phyloP scores from a whole-genome alignment of 2,797 vertebrate genomes.

The Rhynchotus rufescens region DNA sequence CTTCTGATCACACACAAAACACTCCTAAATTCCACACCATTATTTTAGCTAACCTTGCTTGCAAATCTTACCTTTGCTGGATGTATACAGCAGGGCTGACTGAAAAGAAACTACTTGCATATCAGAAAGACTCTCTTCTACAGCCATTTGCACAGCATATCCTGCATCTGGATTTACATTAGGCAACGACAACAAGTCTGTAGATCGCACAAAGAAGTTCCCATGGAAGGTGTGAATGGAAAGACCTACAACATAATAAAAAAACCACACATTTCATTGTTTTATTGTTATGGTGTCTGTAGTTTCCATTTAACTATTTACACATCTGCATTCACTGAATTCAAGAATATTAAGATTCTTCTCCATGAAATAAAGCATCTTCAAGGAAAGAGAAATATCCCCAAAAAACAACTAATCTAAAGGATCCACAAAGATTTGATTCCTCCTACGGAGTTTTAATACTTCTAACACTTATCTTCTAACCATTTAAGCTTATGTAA shows the following conservation, averaged over 20 bases:
- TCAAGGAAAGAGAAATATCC: neutral
- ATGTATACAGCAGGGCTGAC: constrained; percentile 96
- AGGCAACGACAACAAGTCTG: constrained; percentile 93
- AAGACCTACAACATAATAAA: constrained; percentile 81
- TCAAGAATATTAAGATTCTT: neutral
- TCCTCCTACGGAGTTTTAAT: neutral
- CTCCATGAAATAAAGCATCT: neutral
- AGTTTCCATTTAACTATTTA: neutral
- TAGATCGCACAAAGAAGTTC: constrained; percentile 97
- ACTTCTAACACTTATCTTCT: neutral
- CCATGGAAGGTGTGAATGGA: constrained; percentile 99
- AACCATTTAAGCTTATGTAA: neutral
- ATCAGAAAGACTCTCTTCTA: constrained; percentile 94
- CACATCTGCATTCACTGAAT: neutral
- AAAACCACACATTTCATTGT: neutral
- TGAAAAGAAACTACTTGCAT: constrained; percentile 95
- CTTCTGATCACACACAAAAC: neutral
- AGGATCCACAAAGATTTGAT: neutral
- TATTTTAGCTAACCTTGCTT: neutral
- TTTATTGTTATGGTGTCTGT: neutral
- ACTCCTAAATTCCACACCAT: neutral
- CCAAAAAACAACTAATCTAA: neutral
- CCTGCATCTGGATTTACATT: constrained; percentile 96
- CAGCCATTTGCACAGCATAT: constrained; percentile 97
- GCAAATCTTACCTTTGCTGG: constrained; percentile 91